A percentile compares a stretch with the other conserved stretches of the same genome.
These are phyloP conservation scores for Chaetodon trifascialis DNA, from an alignment of 2,113 vertebrate species.

Conservation along the genomic window DNA sequence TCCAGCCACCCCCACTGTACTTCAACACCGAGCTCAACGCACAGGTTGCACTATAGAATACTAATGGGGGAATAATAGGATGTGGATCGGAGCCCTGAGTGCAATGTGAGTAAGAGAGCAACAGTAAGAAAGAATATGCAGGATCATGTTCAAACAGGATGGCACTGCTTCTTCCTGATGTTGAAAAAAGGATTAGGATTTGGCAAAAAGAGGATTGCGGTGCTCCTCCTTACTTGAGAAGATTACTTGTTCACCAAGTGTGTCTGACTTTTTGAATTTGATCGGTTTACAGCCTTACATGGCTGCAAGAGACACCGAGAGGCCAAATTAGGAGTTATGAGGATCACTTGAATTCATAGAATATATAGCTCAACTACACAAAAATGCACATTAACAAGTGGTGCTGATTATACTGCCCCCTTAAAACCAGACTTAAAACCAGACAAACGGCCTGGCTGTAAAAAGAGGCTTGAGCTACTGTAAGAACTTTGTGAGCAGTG, in stretches of 20 bases:
- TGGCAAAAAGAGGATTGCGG: conserved; percentile 59
- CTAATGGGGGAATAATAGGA: conserved; percentile 52
- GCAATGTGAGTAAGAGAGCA: conserved; percentile 25
- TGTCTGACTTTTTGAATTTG: conserved; percentile 24
- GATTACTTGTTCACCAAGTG: conserved; percentile 43
- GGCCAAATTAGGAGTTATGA: background rate
- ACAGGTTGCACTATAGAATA: conserved; percentile 25
- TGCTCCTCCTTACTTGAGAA: conserved; percentile 42
- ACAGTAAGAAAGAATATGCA: conserved; percentile 3
- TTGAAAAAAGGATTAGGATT: conserved; percentile 60
- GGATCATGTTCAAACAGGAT: conserved; percentile 22
- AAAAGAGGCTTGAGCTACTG: background rate
- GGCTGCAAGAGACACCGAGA: background rate
- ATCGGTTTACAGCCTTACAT: conserved; percentile 28
- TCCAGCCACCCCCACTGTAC: conserved; percentile 57
- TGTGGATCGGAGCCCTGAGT: conserved; percentile 16
- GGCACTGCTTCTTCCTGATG: conserved; percentile 21
- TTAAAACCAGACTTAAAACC: background rate
- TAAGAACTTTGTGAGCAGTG: too few relatives aligned
- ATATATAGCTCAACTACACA: background rate
- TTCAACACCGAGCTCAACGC: conserved; percentile 11
- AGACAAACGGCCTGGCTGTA: background rate
- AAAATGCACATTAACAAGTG: background rate
- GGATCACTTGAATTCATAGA: background rate
- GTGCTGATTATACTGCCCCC: background rate